Evolutionary conservation across 2,797 vertebrate species (phyloP).

Genomic region (Avahi laniger): DNA sequence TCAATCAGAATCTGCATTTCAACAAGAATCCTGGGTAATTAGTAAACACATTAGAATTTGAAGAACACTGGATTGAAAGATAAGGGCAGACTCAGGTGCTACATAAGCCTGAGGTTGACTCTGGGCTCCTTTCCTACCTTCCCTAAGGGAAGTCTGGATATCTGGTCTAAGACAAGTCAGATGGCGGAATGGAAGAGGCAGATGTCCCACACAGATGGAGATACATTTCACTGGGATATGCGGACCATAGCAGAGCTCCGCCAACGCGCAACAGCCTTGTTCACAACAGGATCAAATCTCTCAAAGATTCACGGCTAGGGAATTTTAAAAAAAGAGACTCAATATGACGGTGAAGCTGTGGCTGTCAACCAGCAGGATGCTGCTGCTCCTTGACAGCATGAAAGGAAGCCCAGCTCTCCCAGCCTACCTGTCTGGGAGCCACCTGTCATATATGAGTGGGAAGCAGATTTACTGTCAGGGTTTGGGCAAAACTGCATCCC

Average conservation of each 20-base stretch:
- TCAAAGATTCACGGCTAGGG: conserved; percentile 7
- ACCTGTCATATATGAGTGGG: conserved; percentile 63
- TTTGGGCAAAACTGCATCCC: neutral
- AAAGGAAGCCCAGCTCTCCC: conserved; percentile 59
- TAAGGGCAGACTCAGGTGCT: neutral
- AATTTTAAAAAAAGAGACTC: neutral
- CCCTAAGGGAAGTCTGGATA: neutral
- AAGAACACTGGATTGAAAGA: neutral
- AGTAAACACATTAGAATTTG: neutral
- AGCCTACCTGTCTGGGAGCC: conserved; percentile 68
- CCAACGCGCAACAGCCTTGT: conserved; percentile 56
- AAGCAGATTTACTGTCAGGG: neutral
- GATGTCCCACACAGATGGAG: conserved; percentile 50
- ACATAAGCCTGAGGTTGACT: neutral
- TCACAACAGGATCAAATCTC: conserved; percentile 58
- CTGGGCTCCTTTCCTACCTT: neutral
- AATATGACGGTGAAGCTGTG: conserved; percentile 4
- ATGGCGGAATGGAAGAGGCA: conserved; percentile 46
- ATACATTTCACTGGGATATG: neutral
- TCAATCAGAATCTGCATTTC: neutral
- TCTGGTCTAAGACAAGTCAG: conserved; percentile 4
- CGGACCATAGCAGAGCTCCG: neutral
- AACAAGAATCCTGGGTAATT: neutral
- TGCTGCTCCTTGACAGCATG: conserved; percentile 68
- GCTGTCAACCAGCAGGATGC: conserved; percentile 66